Base-by-base conservation (phyloP, 2,888 invertebrate species). In the Escarpia spicata region DNA sequence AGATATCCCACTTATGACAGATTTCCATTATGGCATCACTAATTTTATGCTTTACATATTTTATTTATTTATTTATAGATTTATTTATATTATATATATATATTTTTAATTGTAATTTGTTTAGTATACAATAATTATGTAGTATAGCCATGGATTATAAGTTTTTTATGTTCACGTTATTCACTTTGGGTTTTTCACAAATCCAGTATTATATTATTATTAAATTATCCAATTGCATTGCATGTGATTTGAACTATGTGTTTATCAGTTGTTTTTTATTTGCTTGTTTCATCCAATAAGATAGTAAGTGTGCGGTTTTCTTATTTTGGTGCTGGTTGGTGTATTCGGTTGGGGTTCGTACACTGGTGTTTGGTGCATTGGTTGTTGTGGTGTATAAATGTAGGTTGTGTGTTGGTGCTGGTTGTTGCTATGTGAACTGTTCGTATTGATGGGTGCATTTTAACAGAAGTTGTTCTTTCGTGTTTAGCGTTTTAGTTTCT, bases 271-370 rank as follows among this genome's bases (percentile, higher is more conserved):
- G 26, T 75, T 75, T 75, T 37, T 26, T 75, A 26, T 75, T 75
- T 75, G 75, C n/a, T 26, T 75, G 75, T 26, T 26, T 26, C 75
- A 75, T 75, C 75, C 52, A 9, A 12, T 52, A 52, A 75, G 75
- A 75, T 75, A 75, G 75, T 75, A 75, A 75, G 75, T 75, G 75
- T 75, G 75, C 75, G 19, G 19, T 75, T 75, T 75, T 75, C 75
- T 26, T 75, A 75, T 75, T 75, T 75, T 75, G 75, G 75, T 75
- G 75, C 75, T 19, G 75, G 75, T 75, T 52, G 52, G 52, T 52
- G 52, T 52, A 3, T 52, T 52, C 9, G 52, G 52, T 12, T 52
- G 52, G 52, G 12, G 9, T 52, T 52, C 9, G 52, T 52, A 52
- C 52, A 52, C 52, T 52, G 9, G 52, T 52, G 4, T 75, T 26